Conservation (phyloP, 2,113 vertebrate species). For the Callopanchax toddi region DNA sequence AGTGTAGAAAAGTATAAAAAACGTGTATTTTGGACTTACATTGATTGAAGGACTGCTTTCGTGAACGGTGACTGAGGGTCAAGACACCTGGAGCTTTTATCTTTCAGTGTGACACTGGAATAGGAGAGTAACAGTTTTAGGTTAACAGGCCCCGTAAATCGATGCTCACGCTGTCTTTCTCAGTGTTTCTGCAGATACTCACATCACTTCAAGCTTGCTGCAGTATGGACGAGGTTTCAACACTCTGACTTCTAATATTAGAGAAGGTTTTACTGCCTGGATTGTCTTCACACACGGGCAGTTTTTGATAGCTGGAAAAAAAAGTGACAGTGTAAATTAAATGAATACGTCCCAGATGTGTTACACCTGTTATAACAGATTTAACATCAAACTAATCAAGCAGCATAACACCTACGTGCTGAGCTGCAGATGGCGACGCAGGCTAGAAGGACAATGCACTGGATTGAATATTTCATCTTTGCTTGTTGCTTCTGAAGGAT, state of each 20-base stretch:
- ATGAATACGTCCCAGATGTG: not conserved
- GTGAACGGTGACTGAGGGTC: rapidly evolving
- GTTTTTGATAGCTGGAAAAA: not conserved
- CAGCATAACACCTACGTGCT: slow-evolving; percentile 4
- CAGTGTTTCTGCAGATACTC: slow-evolving; percentile 11
- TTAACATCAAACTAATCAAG: not conserved
- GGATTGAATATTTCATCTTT: slow-evolving; percentile 25
- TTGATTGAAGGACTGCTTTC: rapidly evolving
- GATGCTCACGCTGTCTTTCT: not conserved
- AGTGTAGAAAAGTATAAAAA: no score
- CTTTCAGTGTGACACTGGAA: slow-evolving; percentile 17
- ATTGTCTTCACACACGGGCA: not conserved
- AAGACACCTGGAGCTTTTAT: not conserved
- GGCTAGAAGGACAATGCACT: slow-evolving; percentile 27
- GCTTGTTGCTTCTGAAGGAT: not conserved
- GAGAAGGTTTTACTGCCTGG: rapidly evolving
- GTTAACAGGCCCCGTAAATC: not conserved
- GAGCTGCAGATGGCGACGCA: slow-evolving; percentile 2
- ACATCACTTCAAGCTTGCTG: slow-evolving; percentile 43
- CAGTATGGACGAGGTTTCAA: slow-evolving; percentile 4
- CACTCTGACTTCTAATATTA: rapidly evolving
- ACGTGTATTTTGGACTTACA: no score
- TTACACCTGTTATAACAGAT: no score
- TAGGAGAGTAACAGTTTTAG: not conserved
- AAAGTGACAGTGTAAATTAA: not conserved